These are phyloP conservation scores for Lonchura striata DNA, from an alignment of 2,113 vertebrate genomes.

Conservation along the genomic window DNA sequence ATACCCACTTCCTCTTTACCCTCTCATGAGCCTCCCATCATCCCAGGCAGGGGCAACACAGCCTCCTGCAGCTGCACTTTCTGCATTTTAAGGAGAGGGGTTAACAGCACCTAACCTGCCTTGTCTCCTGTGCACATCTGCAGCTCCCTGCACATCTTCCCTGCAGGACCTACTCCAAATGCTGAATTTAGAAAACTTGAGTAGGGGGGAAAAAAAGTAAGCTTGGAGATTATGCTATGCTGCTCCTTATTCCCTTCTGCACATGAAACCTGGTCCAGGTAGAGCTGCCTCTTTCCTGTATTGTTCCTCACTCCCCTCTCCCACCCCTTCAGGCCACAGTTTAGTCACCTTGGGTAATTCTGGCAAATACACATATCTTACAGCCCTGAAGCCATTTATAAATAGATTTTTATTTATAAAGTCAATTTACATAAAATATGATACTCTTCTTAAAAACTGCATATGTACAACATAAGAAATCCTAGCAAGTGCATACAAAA, in stretches of 20 bases:
- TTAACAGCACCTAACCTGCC: accelerated
- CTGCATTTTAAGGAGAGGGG: background rate
- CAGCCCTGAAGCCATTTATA: slow-evolving; percentile 72
- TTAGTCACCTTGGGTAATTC: background rate
- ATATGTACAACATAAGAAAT: slow-evolving; percentile 81
- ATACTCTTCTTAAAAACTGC: slow-evolving; percentile 82
- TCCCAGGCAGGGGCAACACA: background rate
- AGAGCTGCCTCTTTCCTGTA: background rate
- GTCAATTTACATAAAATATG: slow-evolving; percentile 91
- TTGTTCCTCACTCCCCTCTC: background rate
- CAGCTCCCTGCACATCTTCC: background rate
- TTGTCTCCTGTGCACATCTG: background rate
- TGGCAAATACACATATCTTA: background rate
- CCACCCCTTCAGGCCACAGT: background rate
- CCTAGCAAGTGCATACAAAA: slow-evolving; percentile 84
- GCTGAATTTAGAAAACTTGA: background rate
- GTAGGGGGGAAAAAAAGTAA: accelerated
- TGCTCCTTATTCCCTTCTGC: background rate
- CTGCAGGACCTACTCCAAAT: background rate
- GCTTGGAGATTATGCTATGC: background rate
- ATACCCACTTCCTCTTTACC: background rate
- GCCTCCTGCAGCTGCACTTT: background rate
- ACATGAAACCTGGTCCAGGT: background rate
- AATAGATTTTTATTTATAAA: slow-evolving; percentile 95
- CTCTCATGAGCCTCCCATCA: background rate